Evolutionary conservation across 2,113 vertebrate genomes (phyloP).

Genomic region (Equus quagga): DNA sequence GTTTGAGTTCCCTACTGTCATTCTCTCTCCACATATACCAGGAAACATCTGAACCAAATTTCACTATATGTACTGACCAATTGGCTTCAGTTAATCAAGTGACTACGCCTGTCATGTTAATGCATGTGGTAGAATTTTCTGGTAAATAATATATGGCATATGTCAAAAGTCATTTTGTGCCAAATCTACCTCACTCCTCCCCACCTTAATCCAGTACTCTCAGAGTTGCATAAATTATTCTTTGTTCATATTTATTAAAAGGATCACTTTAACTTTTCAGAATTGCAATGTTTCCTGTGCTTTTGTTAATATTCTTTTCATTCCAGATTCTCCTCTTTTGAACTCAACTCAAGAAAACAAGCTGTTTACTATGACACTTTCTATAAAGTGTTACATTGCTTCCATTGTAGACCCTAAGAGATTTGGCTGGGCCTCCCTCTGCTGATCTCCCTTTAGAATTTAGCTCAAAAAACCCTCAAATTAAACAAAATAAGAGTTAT

Average conservation of each 20-base stretch:
- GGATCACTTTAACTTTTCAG: neutral
- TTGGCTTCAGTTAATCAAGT: conserved; percentile 57
- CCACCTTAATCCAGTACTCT: neutral
- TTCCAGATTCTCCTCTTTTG: neutral
- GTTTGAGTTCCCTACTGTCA: neutral
- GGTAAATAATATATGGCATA: conserved; percentile 61
- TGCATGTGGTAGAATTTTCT: neutral
- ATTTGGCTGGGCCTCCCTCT: neutral
- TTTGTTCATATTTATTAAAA: neutral
- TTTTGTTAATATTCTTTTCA: conserved; percentile 9
- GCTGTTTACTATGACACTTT: neutral
- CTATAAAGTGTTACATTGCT: neutral
- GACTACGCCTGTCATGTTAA: conserved; percentile 63
- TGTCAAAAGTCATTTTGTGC: conserved; percentile 67
- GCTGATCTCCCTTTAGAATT: conserved; percentile 10
- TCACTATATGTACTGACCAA: conserved; percentile 30
- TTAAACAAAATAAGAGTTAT: neutral
- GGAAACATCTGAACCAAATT: conserved; percentile 25
- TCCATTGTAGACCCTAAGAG: neutral
- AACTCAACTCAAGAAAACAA: neutral
- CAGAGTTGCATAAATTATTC: conserved; percentile 3
- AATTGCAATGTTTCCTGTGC: neutral
- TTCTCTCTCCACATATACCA: neutral
- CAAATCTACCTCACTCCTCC: neutral
- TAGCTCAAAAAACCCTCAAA: neutral